phyloP scores from a whole-genome alignment of 2,113 vertebrate genomes.

The Trogon melanurus region DNA sequence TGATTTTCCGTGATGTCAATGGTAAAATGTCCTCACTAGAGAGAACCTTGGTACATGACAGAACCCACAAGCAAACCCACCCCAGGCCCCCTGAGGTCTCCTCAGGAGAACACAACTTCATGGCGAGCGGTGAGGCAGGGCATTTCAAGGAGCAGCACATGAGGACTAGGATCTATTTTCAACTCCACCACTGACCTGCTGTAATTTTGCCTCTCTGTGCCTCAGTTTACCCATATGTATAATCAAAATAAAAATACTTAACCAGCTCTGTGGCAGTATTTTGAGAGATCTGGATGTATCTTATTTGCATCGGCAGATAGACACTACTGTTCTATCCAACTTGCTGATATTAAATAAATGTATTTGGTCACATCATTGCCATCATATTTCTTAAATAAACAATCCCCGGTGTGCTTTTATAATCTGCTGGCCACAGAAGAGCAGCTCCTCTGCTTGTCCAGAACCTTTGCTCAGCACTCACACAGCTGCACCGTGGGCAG shows the following conservation, averaged over 20 bases:
- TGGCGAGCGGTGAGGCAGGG: background rate
- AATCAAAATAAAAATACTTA: background rate
- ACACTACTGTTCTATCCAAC: background rate
- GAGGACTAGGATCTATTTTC: background rate
- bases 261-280: background rate
- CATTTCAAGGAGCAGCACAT: background rate
- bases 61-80: background rate
- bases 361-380: background rate
- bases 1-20: background rate
- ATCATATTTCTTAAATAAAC: background rate
- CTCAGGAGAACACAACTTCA: background rate
- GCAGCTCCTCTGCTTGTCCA: background rate
- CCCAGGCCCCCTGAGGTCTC: background rate
- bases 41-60: background rate
- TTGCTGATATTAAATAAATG: background rate
- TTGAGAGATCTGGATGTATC: background rate
- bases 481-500: accelerated
- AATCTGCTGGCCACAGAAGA: background rate
- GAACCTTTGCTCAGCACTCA: background rate
- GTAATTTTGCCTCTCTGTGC: slow-evolving; percentile 35
- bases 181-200: background rate
- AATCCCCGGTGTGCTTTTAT: background rate
- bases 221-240: slow-evolving; percentile 17
- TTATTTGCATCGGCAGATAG: background rate
- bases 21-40: background rate